These are phyloP conservation scores for Acrossocheilus fasciatus DNA, from an alignment of 2,797 vertebrate genomes.

Conservation along the genomic window DNA sequence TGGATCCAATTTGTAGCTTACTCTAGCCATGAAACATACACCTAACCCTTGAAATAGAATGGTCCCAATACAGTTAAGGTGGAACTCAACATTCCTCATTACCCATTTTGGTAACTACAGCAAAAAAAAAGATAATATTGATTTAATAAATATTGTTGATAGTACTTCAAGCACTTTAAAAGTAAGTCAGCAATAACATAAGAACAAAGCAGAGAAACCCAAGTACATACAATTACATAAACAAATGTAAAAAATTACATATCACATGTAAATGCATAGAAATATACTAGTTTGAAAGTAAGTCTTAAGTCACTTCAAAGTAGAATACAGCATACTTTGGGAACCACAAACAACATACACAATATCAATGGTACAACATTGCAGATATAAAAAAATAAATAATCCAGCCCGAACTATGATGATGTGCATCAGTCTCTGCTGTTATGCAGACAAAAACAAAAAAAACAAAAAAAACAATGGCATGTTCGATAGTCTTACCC, in stretches of 20 bases:
- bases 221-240: neutral
- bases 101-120: neutral
- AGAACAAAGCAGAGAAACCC: neutral
- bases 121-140: neutral
- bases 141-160: neutral
- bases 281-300: neutral
- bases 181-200: neutral
- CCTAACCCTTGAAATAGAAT: neutral
- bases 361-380: neutral
- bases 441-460: too few relatives aligned
- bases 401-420: neutral
- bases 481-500: neutral
- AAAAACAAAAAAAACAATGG: neutral
- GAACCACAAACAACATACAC: neutral
- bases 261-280: neutral
- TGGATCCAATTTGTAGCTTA: neutral
- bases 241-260: too few relatives aligned
- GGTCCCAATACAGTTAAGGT: neutral
- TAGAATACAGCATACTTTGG: neutral
- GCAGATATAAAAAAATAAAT: neutral
- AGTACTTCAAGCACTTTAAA: neutral
- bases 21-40: neutral
- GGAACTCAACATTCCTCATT: neutral
- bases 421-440: neutral
- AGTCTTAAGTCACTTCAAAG: neutral